Evolutionary conservation across 2,888 invertebrate species (phyloP).

Genomic region (Lasioglossum calceatum): DNA sequence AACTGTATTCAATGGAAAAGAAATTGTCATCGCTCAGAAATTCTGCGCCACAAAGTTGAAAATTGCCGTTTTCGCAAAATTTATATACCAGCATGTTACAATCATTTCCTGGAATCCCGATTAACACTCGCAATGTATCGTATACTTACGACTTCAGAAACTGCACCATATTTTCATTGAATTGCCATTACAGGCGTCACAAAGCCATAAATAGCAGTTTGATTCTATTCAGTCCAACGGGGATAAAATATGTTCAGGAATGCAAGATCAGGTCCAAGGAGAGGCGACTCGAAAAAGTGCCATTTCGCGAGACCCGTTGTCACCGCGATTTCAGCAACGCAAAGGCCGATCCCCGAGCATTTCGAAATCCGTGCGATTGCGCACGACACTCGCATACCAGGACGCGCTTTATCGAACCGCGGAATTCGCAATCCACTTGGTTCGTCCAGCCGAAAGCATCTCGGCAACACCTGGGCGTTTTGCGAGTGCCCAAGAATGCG

Average conservation of each 20-base stretch:
- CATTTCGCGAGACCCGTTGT: background rate
- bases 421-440: conserved; percentile 38
- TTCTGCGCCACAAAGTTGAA: no score
- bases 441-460: conserved; percentile 6
- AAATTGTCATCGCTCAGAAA: no score
- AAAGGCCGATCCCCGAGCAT: conserved; percentile 9
- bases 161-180: background rate
- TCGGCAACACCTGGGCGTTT: conserved; percentile 30
- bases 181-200: background rate
- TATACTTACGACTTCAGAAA: no score
- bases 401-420: conserved; percentile 33
- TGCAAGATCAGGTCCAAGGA: background rate
- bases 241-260: background rate
- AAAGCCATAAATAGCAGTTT: background rate
- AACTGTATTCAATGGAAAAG: no score
- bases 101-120: no score
- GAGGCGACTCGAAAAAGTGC: background rate
- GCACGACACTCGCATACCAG: conserved; percentile 39
- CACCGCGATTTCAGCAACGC: background rate
- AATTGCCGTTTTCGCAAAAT: no score
- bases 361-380: conserved; percentile 42
- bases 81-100: no score
- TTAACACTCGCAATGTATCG: no score
- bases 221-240: background rate
- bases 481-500: conserved; percentile 30